These are phyloP conservation scores for Platycercus adscitus DNA, from an alignment of 2,113 vertebrate species.

Conservation along the genomic window DNA sequence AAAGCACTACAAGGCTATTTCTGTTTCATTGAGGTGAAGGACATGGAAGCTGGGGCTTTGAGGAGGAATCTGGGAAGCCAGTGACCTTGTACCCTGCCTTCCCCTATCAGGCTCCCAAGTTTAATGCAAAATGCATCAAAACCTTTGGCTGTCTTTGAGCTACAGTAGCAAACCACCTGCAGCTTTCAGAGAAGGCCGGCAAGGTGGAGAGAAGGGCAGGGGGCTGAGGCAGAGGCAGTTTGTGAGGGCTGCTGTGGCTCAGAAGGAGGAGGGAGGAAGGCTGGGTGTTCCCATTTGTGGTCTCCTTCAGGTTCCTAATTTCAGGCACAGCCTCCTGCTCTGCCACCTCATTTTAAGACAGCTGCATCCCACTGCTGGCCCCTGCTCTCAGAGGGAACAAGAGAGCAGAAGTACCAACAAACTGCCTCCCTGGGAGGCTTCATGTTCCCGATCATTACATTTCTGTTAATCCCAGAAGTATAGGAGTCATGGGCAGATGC, in stretches of 20 bases:
- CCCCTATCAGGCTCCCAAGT: neutral
- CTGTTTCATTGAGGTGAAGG: neutral
- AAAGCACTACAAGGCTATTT: neutral
- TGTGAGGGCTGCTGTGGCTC: neutral
- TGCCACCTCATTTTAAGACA: neutral
- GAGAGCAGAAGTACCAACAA: neutral
- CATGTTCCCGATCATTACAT: neutral
- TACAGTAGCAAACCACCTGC: constrained; percentile 1
- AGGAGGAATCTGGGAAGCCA: neutral
- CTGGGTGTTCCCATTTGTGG: neutral
- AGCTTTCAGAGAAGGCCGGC: neutral
- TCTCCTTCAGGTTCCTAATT: neutral
- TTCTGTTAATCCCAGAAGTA: neutral
- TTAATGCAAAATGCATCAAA: neutral
- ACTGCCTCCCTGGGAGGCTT: neutral
- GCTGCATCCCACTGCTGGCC: neutral
- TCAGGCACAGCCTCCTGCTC: neutral
- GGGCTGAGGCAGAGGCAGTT: neutral
- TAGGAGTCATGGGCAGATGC: neutral
- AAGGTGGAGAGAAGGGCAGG: neutral
- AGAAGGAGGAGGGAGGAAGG: neutral
- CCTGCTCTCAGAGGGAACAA: neutral
- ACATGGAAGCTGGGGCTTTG: neutral
- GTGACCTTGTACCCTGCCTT: neutral
- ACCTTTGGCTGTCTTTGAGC: neutral